phyloP scores from a whole-genome alignment of 2,797 vertebrate genomes.

The Ctenopoma kingsleyae region DNA sequence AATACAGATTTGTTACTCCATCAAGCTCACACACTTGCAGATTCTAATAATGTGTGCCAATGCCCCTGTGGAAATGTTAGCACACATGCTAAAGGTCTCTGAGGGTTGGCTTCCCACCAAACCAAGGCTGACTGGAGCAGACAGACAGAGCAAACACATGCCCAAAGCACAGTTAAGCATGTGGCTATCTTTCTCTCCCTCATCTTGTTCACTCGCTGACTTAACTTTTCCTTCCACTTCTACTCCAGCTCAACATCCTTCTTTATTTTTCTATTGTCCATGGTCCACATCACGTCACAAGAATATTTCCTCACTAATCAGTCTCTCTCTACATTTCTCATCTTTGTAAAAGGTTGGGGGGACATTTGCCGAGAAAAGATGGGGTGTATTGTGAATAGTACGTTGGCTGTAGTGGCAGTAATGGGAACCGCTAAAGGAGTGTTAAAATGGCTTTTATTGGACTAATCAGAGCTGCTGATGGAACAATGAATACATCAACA shows the following conservation, averaged over 20 bases:
- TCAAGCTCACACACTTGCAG: slow-evolving; percentile 24
- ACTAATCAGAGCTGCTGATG: slow-evolving; percentile 44
- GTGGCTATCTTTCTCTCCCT: slow-evolving; percentile 35
- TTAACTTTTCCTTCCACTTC: background rate
- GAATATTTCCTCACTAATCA: background rate
- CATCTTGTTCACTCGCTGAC: slow-evolving; percentile 24
- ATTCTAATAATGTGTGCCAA: slow-evolving; percentile 46
- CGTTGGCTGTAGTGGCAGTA: slow-evolving; percentile 43
- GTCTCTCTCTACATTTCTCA: background rate
- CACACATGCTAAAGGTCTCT: slow-evolving; percentile 66
- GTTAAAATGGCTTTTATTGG: slow-evolving; percentile 54
- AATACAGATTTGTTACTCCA: slow-evolving; percentile 39
- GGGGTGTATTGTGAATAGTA: background rate
- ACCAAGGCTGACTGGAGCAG: slow-evolving; percentile 60
- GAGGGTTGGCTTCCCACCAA: slow-evolving; percentile 52
- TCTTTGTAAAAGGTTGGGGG: too few species aligned
- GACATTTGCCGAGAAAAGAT: background rate
- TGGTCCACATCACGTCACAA: background rate
- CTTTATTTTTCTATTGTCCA: slow-evolving; percentile 9
- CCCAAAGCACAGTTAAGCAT: slow-evolving; percentile 48
- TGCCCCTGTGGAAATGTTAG: slow-evolving; percentile 60
- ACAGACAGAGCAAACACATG: slow-evolving; percentile 65
- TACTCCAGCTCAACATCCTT: slow-evolving; percentile 1
- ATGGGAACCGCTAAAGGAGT: slow-evolving; percentile 46
- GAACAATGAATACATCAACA: slow-evolving; percentile 69